Evolutionary conservation across 2,113 vertebrate genomes (phyloP), one percentile per base, ranked within the genome.

Genomic region (Notothenia coriiceps): DNA sequence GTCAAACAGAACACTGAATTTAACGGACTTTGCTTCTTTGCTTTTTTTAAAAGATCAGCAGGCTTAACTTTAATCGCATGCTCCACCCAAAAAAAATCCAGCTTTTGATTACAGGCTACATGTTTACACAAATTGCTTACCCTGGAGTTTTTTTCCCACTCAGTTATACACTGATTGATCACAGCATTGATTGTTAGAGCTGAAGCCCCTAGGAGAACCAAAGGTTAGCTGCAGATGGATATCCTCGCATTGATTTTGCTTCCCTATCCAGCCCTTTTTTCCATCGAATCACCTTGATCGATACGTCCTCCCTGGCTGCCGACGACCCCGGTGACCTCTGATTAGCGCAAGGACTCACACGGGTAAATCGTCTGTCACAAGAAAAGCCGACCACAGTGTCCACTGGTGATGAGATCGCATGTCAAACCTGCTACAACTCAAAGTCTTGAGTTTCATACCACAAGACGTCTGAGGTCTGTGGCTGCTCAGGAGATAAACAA

Each of bases 221-320:
- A 86, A 87, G 72, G 80, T 86, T 85, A 82, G 82, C 83, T 83
- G 82, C 69, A 86, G 74, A 87, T 78, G 84, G 68, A 83, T 70
- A 83, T 76, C 76, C 82, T 74, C 55, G 1, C 54, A 92, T 92
- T 65, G 84, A 92, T 92, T 91, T 82, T 52, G 55, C 74, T 71
- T 89, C 82, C 72, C 70, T 80, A 80, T 83, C 85, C 75, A 50
- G 51, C 80, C 79, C 66, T 85, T 71, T 85, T 86, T 80, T 65
- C 76, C 79, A 75, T 52, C 13, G 59, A 75, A 84, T 83, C 77
- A 52, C 60, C 15, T 72, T 49, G 52, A 88, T 90, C 78, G 2
- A 72, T 88, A 20, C 10, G 29, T 61, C 70, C 77, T 80, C 29
- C 44, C 69, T 60, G 25, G 55, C 69, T 20, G 4, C 55, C 2